These are phyloP conservation scores for Dermatemys mawii DNA, from an alignment of 2,113 vertebrate species.

Conservation along the genomic window DNA sequence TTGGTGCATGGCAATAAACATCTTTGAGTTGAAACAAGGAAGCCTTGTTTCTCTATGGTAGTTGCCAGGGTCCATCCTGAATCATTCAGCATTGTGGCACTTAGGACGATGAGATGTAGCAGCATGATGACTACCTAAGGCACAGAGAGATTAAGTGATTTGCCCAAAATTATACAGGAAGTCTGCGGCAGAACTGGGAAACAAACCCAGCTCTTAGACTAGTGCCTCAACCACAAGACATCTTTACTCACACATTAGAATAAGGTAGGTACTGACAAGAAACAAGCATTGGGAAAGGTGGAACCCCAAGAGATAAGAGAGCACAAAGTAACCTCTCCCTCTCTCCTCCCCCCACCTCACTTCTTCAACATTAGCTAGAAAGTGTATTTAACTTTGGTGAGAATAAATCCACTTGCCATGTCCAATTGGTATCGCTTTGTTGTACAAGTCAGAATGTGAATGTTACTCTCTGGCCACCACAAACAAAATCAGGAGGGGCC, in stretches of 20 bases:
- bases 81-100: not conserved
- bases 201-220: not conserved
- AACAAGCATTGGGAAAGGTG: not conserved
- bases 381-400: not conserved
- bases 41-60: too few species aligned
- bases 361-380: not conserved
- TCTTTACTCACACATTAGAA: not conserved
- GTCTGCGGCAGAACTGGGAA: not conserved
- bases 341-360: too few species aligned
- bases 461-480: not conserved
- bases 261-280: not conserved
- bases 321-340: not conserved
- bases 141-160: not conserved
- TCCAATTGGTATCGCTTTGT: not conserved
- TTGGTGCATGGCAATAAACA: too few species aligned
- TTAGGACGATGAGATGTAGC: rapidly evolving
- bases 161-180: not conserved
- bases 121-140: rapidly evolving
- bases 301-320: not conserved
- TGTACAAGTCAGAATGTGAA: not conserved
- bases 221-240: not conserved
- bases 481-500: not conserved
- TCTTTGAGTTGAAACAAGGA: not conserved
- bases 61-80: too few species aligned
- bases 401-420: not conserved